Conservation (phyloP, 2,888 invertebrate genomes). For the Timema podura region DNA sequence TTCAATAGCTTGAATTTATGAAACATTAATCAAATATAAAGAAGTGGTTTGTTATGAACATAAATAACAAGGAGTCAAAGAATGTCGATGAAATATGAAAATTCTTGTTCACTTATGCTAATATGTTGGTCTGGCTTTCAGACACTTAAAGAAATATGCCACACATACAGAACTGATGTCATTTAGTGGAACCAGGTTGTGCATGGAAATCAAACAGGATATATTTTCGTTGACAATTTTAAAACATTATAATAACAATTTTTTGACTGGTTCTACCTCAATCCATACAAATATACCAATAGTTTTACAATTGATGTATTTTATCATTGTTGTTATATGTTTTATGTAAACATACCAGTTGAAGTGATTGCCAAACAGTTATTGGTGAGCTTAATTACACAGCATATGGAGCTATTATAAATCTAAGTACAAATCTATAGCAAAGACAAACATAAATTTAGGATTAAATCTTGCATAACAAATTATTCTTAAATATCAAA, state of each 20-base stretch:
- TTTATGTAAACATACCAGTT: conserved; percentile 12
- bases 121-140: no score
- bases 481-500: background rate
- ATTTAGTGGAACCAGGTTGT: conserved; percentile 1
- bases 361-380: background rate
- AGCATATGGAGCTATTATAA: conserved; percentile 2
- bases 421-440: conserved; percentile 14
- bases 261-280: conserved; percentile 30
- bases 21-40: no score
- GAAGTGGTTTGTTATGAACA: no score
- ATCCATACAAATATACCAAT: conserved; percentile 29
- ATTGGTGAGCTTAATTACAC: conserved; percentile 10
- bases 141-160: no score
- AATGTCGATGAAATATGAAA: no score
- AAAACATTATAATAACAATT: conserved; percentile 25
- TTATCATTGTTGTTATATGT: conserved; percentile 25
- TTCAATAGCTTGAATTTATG: no score
- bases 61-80: no score
- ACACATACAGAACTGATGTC: no score
- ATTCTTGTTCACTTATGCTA: no score
- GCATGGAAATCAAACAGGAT: conserved; percentile 1
- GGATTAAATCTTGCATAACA: background rate
- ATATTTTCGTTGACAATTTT: conserved; percentile 26
- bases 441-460: conserved; percentile 3
- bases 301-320: conserved; percentile 27